Base-by-base conservation (phyloP, 2,888 invertebrate species). In the Hecatera dysodea region DNA sequence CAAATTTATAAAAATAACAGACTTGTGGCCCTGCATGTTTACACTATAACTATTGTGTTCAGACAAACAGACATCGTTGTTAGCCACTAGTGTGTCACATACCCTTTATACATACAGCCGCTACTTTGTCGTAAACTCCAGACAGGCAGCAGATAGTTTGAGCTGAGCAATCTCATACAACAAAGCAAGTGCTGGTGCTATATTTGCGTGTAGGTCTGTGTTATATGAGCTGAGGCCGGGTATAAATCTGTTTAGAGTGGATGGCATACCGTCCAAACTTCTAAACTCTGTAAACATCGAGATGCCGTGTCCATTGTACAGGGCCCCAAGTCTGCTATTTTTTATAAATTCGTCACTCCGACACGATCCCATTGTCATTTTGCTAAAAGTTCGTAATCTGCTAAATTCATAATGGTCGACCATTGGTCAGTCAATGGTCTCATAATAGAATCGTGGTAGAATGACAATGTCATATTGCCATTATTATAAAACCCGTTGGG, bases 181-280 rank as follows among this genome's bases (percentile, higher is more conserved):
- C 75, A 65, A 59, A 67, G 46, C 60, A 15, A 27, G 46, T 36
- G 11, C 36, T 72, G 27, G 52, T 27, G 11, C 39, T 72, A 53
- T 74, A 60, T 68, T 48, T 36, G 33, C 68, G 48, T 72, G 50
- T 79, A 53, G 36, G 39, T 67, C 39, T 67, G 68, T 67, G 53
- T 78, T 73, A 57, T 62, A 50, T 63, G 56, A 66, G 70, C 52
- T 80, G 78, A 81, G 80, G 86, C 48, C 78, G 74, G 64, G 48
- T 69, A 85, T 87, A 87, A 85, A 86, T 87, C 86, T 81, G 73
- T 68, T 79, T 75, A 80, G 78, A 78, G 84, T 75, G 73, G 71
- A 81, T 67, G 70, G 72, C 71, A 77, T 77, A 77, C 80, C 78
- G 73, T 77, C 81, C 81, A 82, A 86, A 83, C 67, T 77, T 71